phyloP scores from a whole-genome alignment of 2,888 invertebrate genomes.

The Strigamia maritima region DNA sequence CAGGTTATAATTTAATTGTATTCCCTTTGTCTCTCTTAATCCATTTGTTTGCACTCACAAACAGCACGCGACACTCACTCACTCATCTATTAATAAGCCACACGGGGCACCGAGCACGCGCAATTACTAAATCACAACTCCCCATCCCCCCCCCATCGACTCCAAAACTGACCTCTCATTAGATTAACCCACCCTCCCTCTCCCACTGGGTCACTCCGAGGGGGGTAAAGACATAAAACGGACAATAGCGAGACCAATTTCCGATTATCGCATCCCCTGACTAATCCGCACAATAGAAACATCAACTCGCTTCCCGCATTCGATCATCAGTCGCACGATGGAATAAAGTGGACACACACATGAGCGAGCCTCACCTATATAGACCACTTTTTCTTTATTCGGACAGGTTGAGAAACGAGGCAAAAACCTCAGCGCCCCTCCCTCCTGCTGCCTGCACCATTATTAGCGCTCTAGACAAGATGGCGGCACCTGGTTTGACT shows the following conservation, averaged over 20 bases:
- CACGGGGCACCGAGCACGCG: slow-evolving; percentile 29
- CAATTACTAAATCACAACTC: slow-evolving; percentile 24
- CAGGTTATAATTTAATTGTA: slow-evolving; percentile 26
- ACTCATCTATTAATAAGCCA: slow-evolving; percentile 28
- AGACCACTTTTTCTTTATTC: not conserved
- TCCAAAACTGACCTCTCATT: slow-evolving; percentile 29
- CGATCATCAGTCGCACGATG: not conserved
- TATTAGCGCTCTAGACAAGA: not conserved
- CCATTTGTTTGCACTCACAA: slow-evolving; percentile 31
- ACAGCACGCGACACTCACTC: slow-evolving; percentile 25
- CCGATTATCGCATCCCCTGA: slow-evolving; percentile 30
- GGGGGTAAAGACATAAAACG: slow-evolving; percentile 27
- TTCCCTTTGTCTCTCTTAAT: slow-evolving; percentile 30
- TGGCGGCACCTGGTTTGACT: slow-evolving; percentile 16
- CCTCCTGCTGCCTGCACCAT: not conserved
- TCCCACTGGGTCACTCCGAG: not conserved
- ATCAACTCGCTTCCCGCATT: slow-evolving; percentile 22
- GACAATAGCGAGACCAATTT: slow-evolving; percentile 25
- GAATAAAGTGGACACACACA: not conserved
- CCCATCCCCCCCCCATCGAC: not conserved
- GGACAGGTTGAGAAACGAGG: not conserved
- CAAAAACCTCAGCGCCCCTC: not conserved
- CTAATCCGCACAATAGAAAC: slow-evolving; percentile 30
- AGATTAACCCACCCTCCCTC: not conserved
- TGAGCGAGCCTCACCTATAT: not conserved